These are phyloP conservation scores for Indicator indicator DNA, from an alignment of 2,113 vertebrate species.

Conservation along the genomic window DNA sequence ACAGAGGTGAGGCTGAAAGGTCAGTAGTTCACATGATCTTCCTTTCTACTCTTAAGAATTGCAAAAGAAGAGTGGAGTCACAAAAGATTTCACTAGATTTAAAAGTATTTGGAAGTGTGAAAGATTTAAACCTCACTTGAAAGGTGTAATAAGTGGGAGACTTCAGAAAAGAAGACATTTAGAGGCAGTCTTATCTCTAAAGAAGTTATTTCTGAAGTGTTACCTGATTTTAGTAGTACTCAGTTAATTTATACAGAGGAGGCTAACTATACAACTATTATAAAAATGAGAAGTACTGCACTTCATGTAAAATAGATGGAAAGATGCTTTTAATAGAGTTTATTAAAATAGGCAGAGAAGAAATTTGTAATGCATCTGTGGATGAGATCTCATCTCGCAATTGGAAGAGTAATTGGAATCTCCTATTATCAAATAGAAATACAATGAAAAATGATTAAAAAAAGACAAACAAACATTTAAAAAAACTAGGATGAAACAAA, in stretches of 20 bases:
- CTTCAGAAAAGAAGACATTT: neutral
- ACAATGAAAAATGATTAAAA: neutral
- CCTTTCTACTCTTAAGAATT: neutral
- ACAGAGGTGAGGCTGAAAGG: neutral
- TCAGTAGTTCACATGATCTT: neutral
- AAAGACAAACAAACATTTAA: neutral
- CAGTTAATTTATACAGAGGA: slow-evolving; percentile 42
- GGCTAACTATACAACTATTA: neutral
- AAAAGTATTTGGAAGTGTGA: neutral
- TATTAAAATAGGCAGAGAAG: slow-evolving; percentile 25
- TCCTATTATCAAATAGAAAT: neutral
- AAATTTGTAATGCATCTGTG: neutral
- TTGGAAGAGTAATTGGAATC: neutral
- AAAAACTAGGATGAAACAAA: neutral
- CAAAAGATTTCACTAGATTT: neutral
- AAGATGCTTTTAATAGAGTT: slow-evolving; percentile 37
- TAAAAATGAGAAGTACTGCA: slow-evolving; percentile 1
- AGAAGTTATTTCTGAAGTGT: slow-evolving; percentile 31
- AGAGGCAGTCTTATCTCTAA: slow-evolving; percentile 9
- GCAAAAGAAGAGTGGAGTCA: neutral
- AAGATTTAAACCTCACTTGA: neutral
- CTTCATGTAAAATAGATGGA: slow-evolving; percentile 28
- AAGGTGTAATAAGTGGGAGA: neutral
- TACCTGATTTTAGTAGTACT: slow-evolving; percentile 33
- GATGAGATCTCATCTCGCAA: neutral